These are phyloP conservation scores for Eulemur macaco DNA, from an alignment of 2,113 vertebrate species.

Conservation along the genomic window DNA sequence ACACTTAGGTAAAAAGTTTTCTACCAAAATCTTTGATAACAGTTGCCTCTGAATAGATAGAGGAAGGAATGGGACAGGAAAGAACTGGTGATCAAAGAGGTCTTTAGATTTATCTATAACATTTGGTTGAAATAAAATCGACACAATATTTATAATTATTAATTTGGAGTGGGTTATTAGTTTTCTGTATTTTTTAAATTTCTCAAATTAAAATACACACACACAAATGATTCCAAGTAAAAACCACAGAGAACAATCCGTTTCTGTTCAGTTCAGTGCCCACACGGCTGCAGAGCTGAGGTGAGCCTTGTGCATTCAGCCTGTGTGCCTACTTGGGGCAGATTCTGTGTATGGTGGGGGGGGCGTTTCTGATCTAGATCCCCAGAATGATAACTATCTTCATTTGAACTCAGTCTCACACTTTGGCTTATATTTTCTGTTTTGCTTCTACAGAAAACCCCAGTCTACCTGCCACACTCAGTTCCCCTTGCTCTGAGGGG, in stretches of 20 bases:
- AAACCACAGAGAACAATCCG: neutral
- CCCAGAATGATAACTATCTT: neutral
- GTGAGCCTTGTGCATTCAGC: neutral
- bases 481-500: neutral
- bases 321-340: neutral
- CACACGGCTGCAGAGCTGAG: neutral
- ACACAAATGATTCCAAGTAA: neutral
- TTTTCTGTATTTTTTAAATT: neutral
- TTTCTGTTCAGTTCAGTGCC: neutral
- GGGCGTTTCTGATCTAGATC: neutral
- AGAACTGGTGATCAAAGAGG: neutral
- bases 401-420: neutral
- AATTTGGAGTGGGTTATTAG: neutral
- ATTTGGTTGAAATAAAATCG: slow-evolving; percentile 16
- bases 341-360: neutral
- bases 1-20: neutral
- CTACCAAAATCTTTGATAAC: neutral
- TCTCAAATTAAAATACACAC: neutral
- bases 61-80: neutral
- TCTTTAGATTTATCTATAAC: neutral
- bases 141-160: neutral
- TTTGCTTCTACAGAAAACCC: neutral
- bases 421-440: neutral
- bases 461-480: neutral
- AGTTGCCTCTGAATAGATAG: neutral